Evolutionary conservation across 2,113 vertebrate species (phyloP), one percentile per base, ranked within the genome.

Genomic region (Misgurnus mizolepis): DNA sequence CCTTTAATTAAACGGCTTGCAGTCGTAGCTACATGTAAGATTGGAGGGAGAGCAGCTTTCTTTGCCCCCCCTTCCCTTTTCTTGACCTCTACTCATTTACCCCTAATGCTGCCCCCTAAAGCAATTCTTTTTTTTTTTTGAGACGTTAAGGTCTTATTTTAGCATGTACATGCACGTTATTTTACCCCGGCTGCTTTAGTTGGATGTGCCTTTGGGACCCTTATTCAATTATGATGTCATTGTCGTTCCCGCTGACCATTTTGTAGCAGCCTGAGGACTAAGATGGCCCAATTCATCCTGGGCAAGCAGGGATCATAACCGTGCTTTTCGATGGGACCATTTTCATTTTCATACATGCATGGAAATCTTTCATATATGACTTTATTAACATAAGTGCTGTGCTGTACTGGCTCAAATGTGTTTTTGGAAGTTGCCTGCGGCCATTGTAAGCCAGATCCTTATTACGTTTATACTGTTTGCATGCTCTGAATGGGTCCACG

Each of bases 1-100:
- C 87, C 90, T 90, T 89, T 88, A 88, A 87, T 88, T 80, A 86
- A 89, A 82, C 82, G 76, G 67, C 85, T 80, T 53, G 55, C 80
- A 83, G 81, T 88, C 87, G 82, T 82, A 81, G 60, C 73, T 82
- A 85, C 79, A 86, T 86, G 86, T 86, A 86, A 76, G 81, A 86
- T 86, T 79, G 83, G 88, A 87, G 69, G 72, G 83, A 70, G 73
- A 82, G 70, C 62, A 72, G 79, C 18, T 17, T 50, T 60, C 58
- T 60, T 45, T 50, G 5, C 15, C 15, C 61, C 61, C 14, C 18
- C 55, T 81, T 76, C 69, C 61, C 70, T 58, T 79, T n/a, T 5
- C 50, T 65, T 61, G 74, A 65, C 71, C 76, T 76, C 76, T 68
- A 67, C 39, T 80, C 80, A 72, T 76, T 66, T 85, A 80, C 56